A percentile compares a stretch with the other conserved stretches of the same genome.
Evolutionary conservation across 2,113 vertebrate species (phyloP).

Genomic region (Procavia capensis): DNA sequence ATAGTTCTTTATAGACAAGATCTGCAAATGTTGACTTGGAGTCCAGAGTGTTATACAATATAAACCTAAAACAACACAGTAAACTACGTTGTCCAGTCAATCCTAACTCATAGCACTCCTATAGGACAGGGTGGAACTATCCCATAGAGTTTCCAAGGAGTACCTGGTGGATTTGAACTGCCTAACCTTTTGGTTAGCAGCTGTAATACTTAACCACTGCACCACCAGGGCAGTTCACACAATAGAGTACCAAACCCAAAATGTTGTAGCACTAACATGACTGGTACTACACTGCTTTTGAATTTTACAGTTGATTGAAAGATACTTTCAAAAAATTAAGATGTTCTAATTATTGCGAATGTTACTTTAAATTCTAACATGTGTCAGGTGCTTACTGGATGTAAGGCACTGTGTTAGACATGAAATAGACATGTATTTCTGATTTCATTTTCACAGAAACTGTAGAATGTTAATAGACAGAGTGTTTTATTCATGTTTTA

Average conservation of each 20-base stretch:
- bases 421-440: not conserved
- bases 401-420: not conserved
- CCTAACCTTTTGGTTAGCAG: too few relatives aligned
- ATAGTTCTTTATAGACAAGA: not conserved
- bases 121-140: too few relatives aligned
- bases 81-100: too few relatives aligned
- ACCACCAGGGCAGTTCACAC: too few relatives aligned
- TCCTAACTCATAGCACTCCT: too few relatives aligned
- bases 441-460: not conserved
- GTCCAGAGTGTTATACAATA: not conserved
- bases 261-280: not conserved
- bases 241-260: not conserved
- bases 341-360: not conserved
- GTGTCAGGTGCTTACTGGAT: not conserved
- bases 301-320: not conserved
- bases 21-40: not conserved
- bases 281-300: not conserved
- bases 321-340: not conserved
- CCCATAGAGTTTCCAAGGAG: too few relatives aligned
- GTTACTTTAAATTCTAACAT: not conserved
- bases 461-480: not conserved
- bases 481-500: not conserved
- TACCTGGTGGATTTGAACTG: too few relatives aligned
- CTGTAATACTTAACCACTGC: too few relatives aligned
- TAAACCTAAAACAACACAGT: too few relatives aligned